Conservation (phyloP, 2,888 invertebrate genomes). For the Trileptium ribeirensis region DNA sequence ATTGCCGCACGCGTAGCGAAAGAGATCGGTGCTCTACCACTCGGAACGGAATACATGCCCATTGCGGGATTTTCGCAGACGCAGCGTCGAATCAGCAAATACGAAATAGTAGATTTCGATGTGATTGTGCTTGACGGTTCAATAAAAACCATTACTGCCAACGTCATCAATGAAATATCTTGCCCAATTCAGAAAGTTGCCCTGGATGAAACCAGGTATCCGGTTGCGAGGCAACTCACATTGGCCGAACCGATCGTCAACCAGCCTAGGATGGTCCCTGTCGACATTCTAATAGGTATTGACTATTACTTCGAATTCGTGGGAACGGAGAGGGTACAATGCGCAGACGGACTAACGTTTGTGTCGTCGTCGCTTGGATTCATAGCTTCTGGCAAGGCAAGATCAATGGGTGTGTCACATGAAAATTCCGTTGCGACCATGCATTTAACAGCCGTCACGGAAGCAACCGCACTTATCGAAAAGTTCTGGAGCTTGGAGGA, state of each 20-base stretch:
- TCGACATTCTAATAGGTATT: conserved; percentile 8
- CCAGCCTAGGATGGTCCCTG: background rate
- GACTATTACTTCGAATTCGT: conserved; percentile 10
- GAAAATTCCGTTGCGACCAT: background rate
- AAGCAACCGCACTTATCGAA: background rate
- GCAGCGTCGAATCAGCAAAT: background rate
- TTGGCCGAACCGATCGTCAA: background rate
- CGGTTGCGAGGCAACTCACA: background rate
- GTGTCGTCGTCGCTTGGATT: conserved; percentile 2
- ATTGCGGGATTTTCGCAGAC: background rate
- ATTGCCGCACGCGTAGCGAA: background rate
- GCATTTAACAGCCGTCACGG: background rate
- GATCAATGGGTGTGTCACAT: background rate
- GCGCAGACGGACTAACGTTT: background rate
- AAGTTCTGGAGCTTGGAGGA: background rate
- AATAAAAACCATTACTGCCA: background rate
- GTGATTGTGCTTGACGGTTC: background rate
- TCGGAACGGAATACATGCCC: background rate
- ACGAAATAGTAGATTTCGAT: background rate
- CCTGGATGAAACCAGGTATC: background rate
- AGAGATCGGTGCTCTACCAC: background rate
- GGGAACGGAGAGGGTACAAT: background rate
- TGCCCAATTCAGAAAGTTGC: background rate
- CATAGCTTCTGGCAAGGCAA: background rate
- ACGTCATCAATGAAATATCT: background rate